Evolutionary conservation across 2,888 invertebrate species (phyloP), one percentile per base, ranked within the genome.

Genomic region (Argyresthia goedartella): DNA sequence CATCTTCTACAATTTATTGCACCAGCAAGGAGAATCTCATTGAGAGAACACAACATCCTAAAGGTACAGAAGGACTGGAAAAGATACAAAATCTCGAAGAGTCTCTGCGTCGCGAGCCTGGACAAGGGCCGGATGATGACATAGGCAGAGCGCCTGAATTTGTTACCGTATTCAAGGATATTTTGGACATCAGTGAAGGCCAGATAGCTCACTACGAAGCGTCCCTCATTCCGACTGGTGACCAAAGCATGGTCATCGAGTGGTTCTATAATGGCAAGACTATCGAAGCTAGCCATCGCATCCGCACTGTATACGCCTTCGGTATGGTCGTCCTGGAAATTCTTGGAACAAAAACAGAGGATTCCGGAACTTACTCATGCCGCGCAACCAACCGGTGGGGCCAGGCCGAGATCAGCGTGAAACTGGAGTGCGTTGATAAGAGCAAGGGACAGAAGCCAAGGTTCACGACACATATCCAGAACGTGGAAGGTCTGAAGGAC

Each of bases 141-240:
- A 91, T 91, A 57, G 96, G 95, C 9, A 92, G 94, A 69, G 91
- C 96, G 53, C 97, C 96, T 42, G 92, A 93, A 54, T 96, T 97
- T 67, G 95, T 94, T 7, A 94, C 95, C 0, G 93, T 95, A 69
- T 96, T 96, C 76, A 90, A 93, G 61, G 92, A 95, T 60, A 88
- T 96, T 55, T 85, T 89, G 9, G 95, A 95, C 64, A 88, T 99
- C 49, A 93, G 92, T 43, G 99, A 99, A 84, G 97, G 97, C 53
- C 97, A 99, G 79, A 93, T 97, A 61, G 98, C 98, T 60, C 98
- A 99, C 77, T 98, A 98, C 76, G 99, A 99, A 86, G 98, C 98
- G 41, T 96, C 95, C 49, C 89, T 99, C 8, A 94, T 96, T 50
- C 99, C 99, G 10, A 93, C 95, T 49, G 96, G 96, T 10, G 97